A percentile compares a stretch with the other conserved stretches of the same genome.
Conservation (phyloP, 2,888 invertebrate species). For the Marronus borbonicus region DNA sequence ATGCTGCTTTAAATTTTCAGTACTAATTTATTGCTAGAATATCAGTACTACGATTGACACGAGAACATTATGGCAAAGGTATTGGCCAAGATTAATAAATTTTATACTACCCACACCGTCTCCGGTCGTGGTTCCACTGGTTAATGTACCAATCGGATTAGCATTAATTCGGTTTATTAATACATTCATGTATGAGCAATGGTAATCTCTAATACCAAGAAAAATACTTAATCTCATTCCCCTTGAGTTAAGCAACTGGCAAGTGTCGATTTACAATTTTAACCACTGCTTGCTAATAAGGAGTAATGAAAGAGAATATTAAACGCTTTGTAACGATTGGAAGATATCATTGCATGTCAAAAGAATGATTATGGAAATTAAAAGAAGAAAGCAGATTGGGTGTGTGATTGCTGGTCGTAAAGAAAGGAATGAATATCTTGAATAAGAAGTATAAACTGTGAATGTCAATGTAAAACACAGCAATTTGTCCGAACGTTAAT, state of each 20-base stretch:
- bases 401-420: not conserved
- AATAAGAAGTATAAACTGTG: no score
- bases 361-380: not conserved
- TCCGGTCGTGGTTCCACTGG: not conserved
- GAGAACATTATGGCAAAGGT: not conserved
- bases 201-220: constrained; percentile 10
- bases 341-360: constrained; percentile 10
- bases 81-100: constrained; percentile 38
- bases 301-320: not conserved
- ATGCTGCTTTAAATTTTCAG: no score
- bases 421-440: not conserved
- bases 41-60: no score
- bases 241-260: no score
- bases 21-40: no score
- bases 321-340: constrained; percentile 10
- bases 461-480: no score
- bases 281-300: not conserved
- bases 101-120: constrained; percentile 13
- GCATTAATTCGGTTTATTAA: constrained; percentile 37
- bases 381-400: not conserved
- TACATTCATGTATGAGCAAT: not conserved
- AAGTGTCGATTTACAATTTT: no score
- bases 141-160: constrained; percentile 10
- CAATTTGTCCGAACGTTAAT: no score
- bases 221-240: constrained; percentile 6